Conservation (phyloP, 2,113 vertebrate species). For the Eudyptes chrysolophus region DNA sequence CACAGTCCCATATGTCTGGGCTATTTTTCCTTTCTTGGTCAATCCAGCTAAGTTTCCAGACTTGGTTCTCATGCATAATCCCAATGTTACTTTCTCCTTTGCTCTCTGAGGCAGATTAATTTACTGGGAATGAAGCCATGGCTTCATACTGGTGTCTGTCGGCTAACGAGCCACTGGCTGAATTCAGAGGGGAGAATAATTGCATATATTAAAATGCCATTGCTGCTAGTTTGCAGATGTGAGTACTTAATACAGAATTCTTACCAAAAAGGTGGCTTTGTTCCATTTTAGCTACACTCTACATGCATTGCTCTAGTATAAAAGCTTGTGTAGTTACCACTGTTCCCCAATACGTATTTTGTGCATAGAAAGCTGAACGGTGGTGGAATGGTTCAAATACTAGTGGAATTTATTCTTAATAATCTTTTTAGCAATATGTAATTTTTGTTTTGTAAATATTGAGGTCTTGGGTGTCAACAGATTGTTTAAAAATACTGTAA, state of each 20-base stretch:
- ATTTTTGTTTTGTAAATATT: not conserved
- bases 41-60: not conserved
- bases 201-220: not conserved
- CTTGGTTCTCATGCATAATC: not conserved
- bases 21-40: conserved; percentile 35
- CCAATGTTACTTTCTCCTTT: not conserved
- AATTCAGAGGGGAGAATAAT: not conserved
- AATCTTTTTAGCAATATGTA: not conserved
- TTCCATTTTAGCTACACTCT: not conserved
- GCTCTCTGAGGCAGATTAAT: conserved; percentile 8
- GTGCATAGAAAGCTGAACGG: not conserved
- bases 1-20: not conserved
- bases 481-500: not conserved
- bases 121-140: conserved; percentile 4
- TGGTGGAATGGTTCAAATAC: not conserved
- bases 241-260: not conserved
- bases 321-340: not conserved
- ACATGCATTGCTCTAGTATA: not conserved
- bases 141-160: not conserved
- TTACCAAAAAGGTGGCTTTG: not conserved
- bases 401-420: not conserved
- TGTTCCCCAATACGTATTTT: not conserved
- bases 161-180: not conserved
- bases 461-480: not conserved
- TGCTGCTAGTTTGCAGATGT: not conserved